Base-by-base conservation (phyloP, 1,140 invertebrate genomes). In the Stegodyphus dumicola region DNA sequence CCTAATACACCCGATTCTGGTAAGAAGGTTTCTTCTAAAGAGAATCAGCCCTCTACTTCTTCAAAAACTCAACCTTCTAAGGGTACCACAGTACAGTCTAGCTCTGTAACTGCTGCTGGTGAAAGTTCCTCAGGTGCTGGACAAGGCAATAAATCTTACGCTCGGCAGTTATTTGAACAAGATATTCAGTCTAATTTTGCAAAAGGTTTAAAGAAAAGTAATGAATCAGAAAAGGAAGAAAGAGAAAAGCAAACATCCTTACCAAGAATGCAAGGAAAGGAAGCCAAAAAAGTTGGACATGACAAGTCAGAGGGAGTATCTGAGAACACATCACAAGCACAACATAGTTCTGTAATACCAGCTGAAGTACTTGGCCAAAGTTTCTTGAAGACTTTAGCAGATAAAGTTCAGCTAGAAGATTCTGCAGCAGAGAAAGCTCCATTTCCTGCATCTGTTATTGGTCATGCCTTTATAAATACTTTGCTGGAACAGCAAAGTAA, bases 121-220 rank as follows among this genome's bases (percentile, higher is more conserved):
- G 69, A 56, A 13, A 7, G 48, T 15, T n/a, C 56, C 5, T 15
- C 51, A 54, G n/a, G 15, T 66, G 15, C 9, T 60, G 60, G 74
- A 18, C 73, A 76, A 49, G 75, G 64, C 49, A 85, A 56, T 60
- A 76, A 56, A 53, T 51, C 81, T 33, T 85, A 85, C 64, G 9
- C 60, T 3, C 71, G 74, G 18, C 81, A 85, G 53, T 53, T 85
- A 6, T 76, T 85, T 64, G 81, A 85, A 33, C 60, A 85, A 60
- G 81, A 85, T 60, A 85, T 85, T 60, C 81, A 85, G 18, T 75
- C 81, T 10, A 85, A 85, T 64, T 79, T 79, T 69, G n/a, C 60
- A 54, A 75, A 75, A 67, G 51, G 51, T 77, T 67, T 53, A 56
- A 60, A 54, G 13, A n/a, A 67, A 67, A 67, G 6, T 7, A n/a